Conservation (phyloP, 2,113 vertebrate species). For the Agapornis roseicollis region DNA sequence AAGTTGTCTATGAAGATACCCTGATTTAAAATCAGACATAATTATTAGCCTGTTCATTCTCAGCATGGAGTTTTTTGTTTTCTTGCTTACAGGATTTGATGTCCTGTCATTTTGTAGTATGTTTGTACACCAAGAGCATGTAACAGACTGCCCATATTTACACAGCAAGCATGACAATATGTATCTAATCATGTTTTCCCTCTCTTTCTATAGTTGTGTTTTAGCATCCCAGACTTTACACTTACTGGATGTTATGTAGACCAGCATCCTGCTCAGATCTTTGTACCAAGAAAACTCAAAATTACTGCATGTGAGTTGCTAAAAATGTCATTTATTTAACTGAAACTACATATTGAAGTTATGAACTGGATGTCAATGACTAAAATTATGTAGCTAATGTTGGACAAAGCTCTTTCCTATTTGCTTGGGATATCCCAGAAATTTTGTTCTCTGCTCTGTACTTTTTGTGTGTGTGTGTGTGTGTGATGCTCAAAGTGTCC, state of each 20-base stretch:
- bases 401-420: background rate
- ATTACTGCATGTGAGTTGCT: slow-evolving; percentile 83
- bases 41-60: background rate
- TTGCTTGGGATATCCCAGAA: background rate
- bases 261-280: slow-evolving; percentile 92
- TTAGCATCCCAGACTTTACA: slow-evolving; percentile 89
- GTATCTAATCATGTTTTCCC: background rate
- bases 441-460: background rate
- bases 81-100: background rate
- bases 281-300: slow-evolving; percentile 86
- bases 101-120: background rate
- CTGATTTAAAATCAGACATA: background rate
- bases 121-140: background rate
- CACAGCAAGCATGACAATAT: background rate
- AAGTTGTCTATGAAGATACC: background rate
- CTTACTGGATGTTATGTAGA: slow-evolving; percentile 90
- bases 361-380: background rate
- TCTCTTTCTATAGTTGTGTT: slow-evolving; percentile 81
- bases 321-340: background rate
- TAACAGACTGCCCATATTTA: background rate
- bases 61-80: background rate
- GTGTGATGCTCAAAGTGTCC: background rate
- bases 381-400: background rate
- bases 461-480: background rate
- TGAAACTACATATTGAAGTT: background rate